A percentile compares a stretch with the other conserved stretches of the same genome.
Evolutionary conservation across 2,888 invertebrate genomes (phyloP).

Genomic region (Meliscaeva auricollis): DNA sequence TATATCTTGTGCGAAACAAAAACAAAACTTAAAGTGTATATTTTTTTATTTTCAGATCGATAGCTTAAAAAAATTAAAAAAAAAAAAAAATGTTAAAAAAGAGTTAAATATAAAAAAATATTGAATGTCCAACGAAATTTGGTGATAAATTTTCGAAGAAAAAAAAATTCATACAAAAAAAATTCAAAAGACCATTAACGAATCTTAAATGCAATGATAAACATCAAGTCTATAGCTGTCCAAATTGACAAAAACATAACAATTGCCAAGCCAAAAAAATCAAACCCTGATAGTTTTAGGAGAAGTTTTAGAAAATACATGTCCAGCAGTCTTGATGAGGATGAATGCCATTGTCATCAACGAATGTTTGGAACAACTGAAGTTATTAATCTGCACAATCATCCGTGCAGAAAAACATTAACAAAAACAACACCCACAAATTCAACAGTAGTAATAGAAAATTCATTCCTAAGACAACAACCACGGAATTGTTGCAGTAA

Average conservation of each 20-base stretch:
- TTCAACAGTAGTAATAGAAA: neutral
- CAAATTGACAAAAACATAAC: neutral
- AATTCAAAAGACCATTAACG: neutral
- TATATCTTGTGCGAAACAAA: too few species aligned
- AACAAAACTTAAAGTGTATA: neutral
- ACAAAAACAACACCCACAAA: neutral
- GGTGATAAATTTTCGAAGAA: neutral
- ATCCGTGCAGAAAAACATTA: neutral
- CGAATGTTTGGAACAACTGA: constrained; percentile 11
- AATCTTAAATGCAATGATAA: constrained; percentile 2
- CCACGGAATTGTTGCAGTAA: constrained; percentile 24
- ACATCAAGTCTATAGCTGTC: neutral
- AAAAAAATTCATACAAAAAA: neutral
- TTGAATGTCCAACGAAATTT: neutral
- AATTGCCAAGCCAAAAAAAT: neutral
- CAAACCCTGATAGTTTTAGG: neutral
- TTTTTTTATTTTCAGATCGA: neutral
- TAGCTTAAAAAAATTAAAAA: neutral
- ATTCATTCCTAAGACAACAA: neutral
- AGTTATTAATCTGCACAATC: neutral
- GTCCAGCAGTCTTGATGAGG: neutral
- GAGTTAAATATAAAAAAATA: neutral
- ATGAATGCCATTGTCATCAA: constrained; percentile 52
- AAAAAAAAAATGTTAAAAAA: neutral
- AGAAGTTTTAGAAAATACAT: neutral